Evolutionary conservation across 2,797 vertebrate species (phyloP), one percentile per base, ranked within the genome.

Genomic region (Urocyon cinereoargenteus): DNA sequence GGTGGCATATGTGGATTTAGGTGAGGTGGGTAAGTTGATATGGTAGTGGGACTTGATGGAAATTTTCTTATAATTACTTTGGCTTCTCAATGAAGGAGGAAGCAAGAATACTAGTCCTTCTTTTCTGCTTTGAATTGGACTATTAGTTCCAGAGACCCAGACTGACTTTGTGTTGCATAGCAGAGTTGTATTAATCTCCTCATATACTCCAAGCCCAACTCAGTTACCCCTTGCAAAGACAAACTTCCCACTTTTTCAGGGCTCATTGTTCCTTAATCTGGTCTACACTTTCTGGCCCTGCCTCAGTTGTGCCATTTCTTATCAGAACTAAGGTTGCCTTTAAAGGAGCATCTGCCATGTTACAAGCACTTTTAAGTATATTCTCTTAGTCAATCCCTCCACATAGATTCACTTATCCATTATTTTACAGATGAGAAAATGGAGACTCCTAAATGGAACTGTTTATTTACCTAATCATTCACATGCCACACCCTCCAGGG

Each of bases 401-500:
- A 53, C 5, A 59, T 1, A n/a, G 36, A 9, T 62, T 45, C 21
- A 66, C 53, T 9, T 21, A 45, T 28, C 16, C 6, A 15, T 18
- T 22, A 49, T 59, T 86, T 91, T 73, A 84, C 12, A 79, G 36
- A n/a, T 72, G 19, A 72, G 24, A 79, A 68, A 34, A 82, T 3
- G 5, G 9, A 77, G 28, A 68, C 40, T 75, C 40, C 31, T 12
- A 31, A 11, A 11, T 31, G 75, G 10, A 66, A 57, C 28, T 34
- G 3, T 61, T 64, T 45, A 14, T 68, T 36, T 36, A 22, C 18
- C 26, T 59, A 34, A 12, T 3, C 6, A 28, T 55, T 62, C 24
- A n/a, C 26, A 45, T 3, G 49, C 5, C 8, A 68, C 0, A 19
- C 11, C 1, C 7, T 2, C 53, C 10, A 12, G 28, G 1, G 15